Base-by-base conservation (phyloP, 2,113 vertebrate species). In the cat (Felis catus) region DNA sequence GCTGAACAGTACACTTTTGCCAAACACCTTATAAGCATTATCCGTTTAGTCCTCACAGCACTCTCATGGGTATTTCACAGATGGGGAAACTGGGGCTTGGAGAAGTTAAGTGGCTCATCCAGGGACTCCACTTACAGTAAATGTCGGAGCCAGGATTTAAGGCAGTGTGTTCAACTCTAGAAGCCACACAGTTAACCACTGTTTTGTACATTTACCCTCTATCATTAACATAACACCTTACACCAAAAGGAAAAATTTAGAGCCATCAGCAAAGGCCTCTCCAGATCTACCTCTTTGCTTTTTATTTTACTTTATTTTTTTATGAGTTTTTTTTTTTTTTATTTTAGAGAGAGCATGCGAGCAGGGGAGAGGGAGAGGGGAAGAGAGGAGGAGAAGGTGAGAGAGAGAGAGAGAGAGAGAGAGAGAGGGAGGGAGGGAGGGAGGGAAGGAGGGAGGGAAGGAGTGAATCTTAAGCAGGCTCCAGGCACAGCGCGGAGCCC, bases 41-140 rank as follows among this genome's bases (percentile, higher is more conserved):
- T 87, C 68, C 51, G 29, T 94, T 76, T 91, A 71, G 33, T 88
- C 86, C 51, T 95, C 5, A 45, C 12, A 31, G 1, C 19, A 33
- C 16, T 96, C 51, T 3, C 48, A 25, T 63, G 73, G 36, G 25
- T 93, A n/a, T 73, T 95, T 73, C 80, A 81, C 5, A 85, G 25
- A n/a, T 86, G 25, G 18, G 36, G 89, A 96, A 92, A 88, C 65
- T 48, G 18, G 82, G 70, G 53, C n/a, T 95, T 89, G 68, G 23
- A 87, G 53, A 85, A 29, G 36, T 91, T 88, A 86, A 85, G 19
- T 73, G 89, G 63, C n/a, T 94, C 58, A 79, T 53, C n/a, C 21
- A 84, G 74, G 74, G 31, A 68, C 71, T 74, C 36, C 36, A 1
- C 15, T 8, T 66, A 33, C 25, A 36, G 7, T 74, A 83, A 58